A percentile compares a stretch with the other conserved stretches of the same genome.
phyloP scores from a whole-genome alignment of 2,797 vertebrate genomes.

The Notolabrus celidotus region DNA sequence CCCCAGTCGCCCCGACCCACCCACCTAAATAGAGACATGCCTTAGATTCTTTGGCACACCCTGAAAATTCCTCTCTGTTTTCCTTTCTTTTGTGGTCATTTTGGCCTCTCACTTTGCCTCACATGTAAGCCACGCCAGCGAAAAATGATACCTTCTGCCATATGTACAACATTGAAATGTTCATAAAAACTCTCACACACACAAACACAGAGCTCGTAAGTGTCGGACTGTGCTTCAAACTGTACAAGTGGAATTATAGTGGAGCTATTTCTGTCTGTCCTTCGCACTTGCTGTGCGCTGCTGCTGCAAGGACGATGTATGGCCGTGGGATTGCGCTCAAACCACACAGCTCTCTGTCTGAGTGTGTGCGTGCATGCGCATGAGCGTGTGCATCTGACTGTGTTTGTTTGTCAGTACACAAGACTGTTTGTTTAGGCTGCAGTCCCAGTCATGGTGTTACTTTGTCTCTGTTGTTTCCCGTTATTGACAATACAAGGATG shows the following conservation, averaged over 20 bases:
- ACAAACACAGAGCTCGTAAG: conserved; percentile 4
- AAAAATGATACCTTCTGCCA: conserved; percentile 59
- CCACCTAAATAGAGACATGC: conserved; percentile 75
- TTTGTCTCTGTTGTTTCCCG: conserved; percentile 75
- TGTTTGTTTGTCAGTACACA: conserved; percentile 55
- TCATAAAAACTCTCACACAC: conserved; percentile 25
- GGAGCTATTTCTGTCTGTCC: conserved; percentile 61
- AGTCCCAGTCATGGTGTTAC: conserved; percentile 58
- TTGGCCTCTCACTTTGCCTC: conserved; percentile 25
- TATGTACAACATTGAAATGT: conserved; percentile 26
- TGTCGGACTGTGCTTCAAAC: conserved; percentile 28
- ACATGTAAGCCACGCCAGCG: conserved; percentile 46
- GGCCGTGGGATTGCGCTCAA: conserved; percentile 29
- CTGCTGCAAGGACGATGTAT: conserved; percentile 50
- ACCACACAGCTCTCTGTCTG: conserved; percentile 16
- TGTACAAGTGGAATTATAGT: conserved; percentile 56
- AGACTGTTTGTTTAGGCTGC: conserved; percentile 65
- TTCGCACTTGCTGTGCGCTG: conserved; percentile 42
- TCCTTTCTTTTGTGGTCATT: conserved; percentile 71
- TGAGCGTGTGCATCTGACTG: neutral
- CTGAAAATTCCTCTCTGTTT: conserved; percentile 77
- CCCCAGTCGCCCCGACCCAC: conserved; percentile 42
- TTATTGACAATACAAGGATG: conserved; percentile 60
- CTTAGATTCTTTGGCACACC: conserved; percentile 84
- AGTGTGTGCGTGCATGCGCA: conserved; percentile 7